These are phyloP conservation scores for Sebastes hubbsi DNA, from an alignment of 2,797 vertebrate genomes.

Conservation along the genomic window DNA sequence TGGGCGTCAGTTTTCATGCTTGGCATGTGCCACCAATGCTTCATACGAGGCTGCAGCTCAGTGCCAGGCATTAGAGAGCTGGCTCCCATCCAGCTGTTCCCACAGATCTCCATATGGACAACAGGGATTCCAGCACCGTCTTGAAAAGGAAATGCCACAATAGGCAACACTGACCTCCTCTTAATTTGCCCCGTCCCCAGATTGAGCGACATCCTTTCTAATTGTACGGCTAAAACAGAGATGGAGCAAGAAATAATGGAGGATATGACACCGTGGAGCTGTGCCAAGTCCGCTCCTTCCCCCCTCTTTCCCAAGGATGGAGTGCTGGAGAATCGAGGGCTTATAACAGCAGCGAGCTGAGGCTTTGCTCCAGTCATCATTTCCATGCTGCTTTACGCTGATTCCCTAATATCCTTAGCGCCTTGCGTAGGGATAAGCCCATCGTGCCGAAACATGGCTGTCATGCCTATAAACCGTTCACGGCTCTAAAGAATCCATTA, in stretches of 20 bases:
- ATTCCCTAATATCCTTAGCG: conserved; percentile 87
- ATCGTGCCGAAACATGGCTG: conserved; percentile 80
- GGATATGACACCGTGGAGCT: conserved; percentile 63
- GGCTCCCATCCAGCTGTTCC: conserved; percentile 51
- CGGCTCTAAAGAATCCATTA: conserved; percentile 83
- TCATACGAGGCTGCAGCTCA: conserved; percentile 3
- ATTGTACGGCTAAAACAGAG: conserved; percentile 60
- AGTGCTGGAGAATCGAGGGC: conserved; percentile 69
- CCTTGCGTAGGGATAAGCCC: conserved; percentile 83
- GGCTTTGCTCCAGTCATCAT: conserved; percentile 84
- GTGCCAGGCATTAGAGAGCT: conserved; percentile 35
- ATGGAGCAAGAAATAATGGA: conserved; percentile 68
- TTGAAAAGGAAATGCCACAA: conserved; percentile 49
- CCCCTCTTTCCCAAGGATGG: conserved; percentile 52
- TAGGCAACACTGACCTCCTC: conserved; percentile 53
- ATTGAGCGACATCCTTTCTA: conserved; percentile 65
- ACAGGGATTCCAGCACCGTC: conserved; percentile 29
- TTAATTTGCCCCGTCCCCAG: conserved; percentile 42
- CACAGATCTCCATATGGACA: conserved; percentile 53
- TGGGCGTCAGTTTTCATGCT: conserved; percentile 34
- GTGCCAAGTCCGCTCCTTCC: conserved; percentile 62
- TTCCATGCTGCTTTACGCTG: conserved; percentile 84
- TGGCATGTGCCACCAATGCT: conserved; percentile 42
- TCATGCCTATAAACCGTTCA: conserved; percentile 84
- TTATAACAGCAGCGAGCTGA: conserved; percentile 76